Evolutionary conservation across 2,888 invertebrate genomes (phyloP).

Genomic region (Notodonta dromedarius): DNA sequence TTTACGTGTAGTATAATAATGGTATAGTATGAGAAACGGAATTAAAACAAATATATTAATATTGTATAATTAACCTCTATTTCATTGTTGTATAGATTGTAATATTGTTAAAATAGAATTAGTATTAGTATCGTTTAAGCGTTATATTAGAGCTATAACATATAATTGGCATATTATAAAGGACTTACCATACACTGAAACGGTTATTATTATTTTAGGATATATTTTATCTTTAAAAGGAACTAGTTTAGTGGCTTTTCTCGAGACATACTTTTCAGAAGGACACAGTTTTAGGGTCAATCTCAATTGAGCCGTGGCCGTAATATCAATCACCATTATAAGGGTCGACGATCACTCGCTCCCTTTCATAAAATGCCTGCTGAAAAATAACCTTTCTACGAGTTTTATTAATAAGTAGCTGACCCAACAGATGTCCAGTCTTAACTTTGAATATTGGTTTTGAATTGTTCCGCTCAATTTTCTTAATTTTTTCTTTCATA

Average conservation of each 20-base stretch:
- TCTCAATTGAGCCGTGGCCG: conserved; percentile 21
- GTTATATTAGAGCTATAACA: neutral
- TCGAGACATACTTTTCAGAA: neutral
- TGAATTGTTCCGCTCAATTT: too few species aligned
- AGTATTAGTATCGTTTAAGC: neutral
- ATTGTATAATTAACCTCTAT: too few species aligned
- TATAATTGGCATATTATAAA: neutral
- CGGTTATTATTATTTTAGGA: too few species aligned
- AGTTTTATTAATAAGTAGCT: too few species aligned
- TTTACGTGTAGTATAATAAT: conserved; percentile 21
- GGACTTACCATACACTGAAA: neutral
- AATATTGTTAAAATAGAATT: neutral
- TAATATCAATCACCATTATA: conserved; percentile 39
- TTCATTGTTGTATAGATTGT: neutral
- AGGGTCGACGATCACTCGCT: conserved; percentile 34
- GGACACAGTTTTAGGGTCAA: conserved; percentile 21
- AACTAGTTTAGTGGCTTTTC: too few species aligned
- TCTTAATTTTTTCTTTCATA: too few species aligned
- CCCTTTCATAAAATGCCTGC: conserved; percentile 29
- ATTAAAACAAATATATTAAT: too few species aligned
- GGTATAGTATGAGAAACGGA: neutral
- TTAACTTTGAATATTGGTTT: too few species aligned
- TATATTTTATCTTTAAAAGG: neutral
- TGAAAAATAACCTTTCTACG: conserved; percentile 39
- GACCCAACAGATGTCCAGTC: too few species aligned